These are phyloP conservation scores for Ornithoptera alexandrae DNA, from an alignment of 2,888 invertebrate genomes.

Conservation along the genomic window DNA sequence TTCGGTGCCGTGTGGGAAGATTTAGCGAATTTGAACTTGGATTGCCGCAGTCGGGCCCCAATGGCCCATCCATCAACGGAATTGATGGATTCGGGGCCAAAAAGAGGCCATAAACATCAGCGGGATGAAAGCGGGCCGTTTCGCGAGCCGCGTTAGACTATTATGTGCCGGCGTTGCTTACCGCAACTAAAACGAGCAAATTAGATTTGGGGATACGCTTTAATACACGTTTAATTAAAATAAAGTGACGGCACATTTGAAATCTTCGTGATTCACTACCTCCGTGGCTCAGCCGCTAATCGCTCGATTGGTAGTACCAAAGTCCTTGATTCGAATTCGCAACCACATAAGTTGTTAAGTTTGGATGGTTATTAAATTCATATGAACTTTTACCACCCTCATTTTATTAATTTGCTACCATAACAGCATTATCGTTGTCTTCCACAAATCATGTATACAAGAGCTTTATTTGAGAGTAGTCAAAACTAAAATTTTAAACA, in stretches of 20 bases:
- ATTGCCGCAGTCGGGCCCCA: conserved; percentile 61
- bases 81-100: conserved; percentile 78
- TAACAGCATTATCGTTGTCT: too few species aligned
- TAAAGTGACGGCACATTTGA: background rate
- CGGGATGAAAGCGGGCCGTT: conserved; percentile 72
- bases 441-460: too few species aligned
- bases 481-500: too few species aligned
- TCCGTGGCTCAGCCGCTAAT: too few species aligned
- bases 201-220: conserved; percentile 30
- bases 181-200: conserved; percentile 34
- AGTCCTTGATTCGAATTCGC: too few species aligned
- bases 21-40: conserved; percentile 80
- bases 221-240: conserved; percentile 13
- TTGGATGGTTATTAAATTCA: too few species aligned
- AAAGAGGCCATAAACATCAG: conserved; percentile 63
- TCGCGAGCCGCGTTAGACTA: conserved; percentile 67
- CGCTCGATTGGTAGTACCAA: too few species aligned
- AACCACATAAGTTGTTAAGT: too few species aligned
- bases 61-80: conserved; percentile 76
- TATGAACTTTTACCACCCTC: too few species aligned
- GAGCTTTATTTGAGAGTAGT: too few species aligned
- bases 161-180: conserved; percentile 57
- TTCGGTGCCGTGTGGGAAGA: conserved; percentile 76
- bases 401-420: too few species aligned
- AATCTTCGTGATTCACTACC: too few species aligned